Conservation (phyloP, 2,888 invertebrate genomes). For the Leptogaster cylindrica region DNA sequence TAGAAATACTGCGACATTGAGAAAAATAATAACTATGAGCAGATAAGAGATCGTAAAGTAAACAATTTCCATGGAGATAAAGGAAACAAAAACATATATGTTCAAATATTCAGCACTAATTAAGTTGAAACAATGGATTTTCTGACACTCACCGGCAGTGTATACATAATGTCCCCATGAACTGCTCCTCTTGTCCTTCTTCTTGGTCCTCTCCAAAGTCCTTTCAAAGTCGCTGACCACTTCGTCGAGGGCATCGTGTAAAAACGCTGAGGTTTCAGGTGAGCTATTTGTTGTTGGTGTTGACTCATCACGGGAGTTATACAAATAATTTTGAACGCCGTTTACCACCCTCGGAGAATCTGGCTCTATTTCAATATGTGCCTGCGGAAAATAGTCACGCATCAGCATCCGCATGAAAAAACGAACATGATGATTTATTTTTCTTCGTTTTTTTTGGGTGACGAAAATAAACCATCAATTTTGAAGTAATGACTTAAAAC, state of each 20-base stretch:
- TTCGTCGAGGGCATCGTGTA: slow-evolving; percentile 64
- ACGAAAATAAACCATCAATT: slow-evolving; percentile 40
- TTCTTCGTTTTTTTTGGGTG: too few species aligned
- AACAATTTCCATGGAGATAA: too few species aligned
- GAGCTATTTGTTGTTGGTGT: slow-evolving; percentile 56
- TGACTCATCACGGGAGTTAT: slow-evolving; percentile 41
- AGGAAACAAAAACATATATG: too few species aligned
- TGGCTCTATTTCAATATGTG: slow-evolving; percentile 58
- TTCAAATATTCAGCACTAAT: too few species aligned
- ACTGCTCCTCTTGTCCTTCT: slow-evolving; percentile 36
- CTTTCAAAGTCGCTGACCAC: slow-evolving; percentile 76
- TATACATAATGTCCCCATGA: slow-evolving; percentile 36
- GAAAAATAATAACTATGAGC: too few species aligned
- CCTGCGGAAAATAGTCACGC: slow-evolving; percentile 50
- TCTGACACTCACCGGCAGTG: slow-evolving; percentile 1
- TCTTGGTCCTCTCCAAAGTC: slow-evolving; percentile 66
- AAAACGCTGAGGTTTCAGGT: slow-evolving; percentile 59
- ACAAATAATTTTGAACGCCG: slow-evolving; percentile 33
- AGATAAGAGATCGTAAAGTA: too few species aligned
- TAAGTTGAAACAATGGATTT: too few species aligned
- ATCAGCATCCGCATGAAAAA: slow-evolving; percentile 29
- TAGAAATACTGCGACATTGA: too few species aligned
- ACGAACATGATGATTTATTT: too few species aligned
- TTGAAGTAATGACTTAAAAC: slow-evolving; percentile 32
- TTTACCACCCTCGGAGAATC: slow-evolving; percentile 55